Percentiles rank a stretch among this genome's conserved stretches.
Conservation (phyloP, 2,113 vertebrate species). For the Nibea albiflora region DNA sequence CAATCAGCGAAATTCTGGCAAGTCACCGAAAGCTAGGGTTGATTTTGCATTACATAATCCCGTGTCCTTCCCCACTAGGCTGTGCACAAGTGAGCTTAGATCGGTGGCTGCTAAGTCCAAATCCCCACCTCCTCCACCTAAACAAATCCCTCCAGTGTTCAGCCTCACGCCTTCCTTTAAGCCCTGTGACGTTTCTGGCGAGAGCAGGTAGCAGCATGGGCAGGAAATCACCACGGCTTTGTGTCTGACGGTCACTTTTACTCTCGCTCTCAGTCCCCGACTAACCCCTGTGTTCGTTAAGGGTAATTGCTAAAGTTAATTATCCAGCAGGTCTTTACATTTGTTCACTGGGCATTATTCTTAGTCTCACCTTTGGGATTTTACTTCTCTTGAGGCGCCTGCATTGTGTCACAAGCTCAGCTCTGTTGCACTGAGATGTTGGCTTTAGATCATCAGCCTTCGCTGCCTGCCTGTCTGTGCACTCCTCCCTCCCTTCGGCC, state of each 20-base stretch:
- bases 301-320: slow-evolving; percentile 21
- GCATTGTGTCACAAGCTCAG: background rate
- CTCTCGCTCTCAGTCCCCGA: background rate
- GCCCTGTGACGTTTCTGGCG: slow-evolving; percentile 43
- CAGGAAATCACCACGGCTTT: slow-evolving; percentile 30
- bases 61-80: slow-evolving; percentile 31
- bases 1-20: slow-evolving; percentile 44
- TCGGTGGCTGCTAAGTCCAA: slow-evolving; percentile 70
- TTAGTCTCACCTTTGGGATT: background rate
- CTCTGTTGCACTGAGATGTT: slow-evolving; percentile 3
- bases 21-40: slow-evolving; percentile 21
- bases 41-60: slow-evolving; percentile 50
- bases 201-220: slow-evolving; percentile 17
- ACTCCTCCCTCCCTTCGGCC: background rate
- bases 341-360: background rate
- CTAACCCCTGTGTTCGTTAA: background rate
- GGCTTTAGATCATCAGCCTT: slow-evolving; percentile 4
- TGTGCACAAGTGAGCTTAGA: slow-evolving; percentile 72
- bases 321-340: slow-evolving; percentile 4
- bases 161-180: slow-evolving; percentile 65
- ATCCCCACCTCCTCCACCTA: slow-evolving; percentile 69
- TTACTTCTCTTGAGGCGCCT: background rate
- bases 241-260: slow-evolving; percentile 6
- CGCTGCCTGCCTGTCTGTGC: background rate
- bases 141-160: slow-evolving; percentile 72